phyloP scores from a whole-genome alignment of 35 echinoderm and acorn worm genomes.

The Chiridota heheva region DNA sequence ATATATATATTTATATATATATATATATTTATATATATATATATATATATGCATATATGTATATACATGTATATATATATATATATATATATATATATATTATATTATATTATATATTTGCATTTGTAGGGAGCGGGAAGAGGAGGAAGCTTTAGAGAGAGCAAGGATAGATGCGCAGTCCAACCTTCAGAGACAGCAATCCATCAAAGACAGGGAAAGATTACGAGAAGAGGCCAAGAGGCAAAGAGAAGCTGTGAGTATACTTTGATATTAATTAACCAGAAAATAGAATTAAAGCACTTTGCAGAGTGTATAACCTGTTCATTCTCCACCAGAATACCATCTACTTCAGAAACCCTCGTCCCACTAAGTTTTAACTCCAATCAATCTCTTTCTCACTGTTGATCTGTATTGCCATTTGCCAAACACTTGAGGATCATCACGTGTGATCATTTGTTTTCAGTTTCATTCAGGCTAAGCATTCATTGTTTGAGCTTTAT shows the following conservation, averaged over 20 bases:
- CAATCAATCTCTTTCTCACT: too few relatives aligned
- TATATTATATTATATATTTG: background rate
- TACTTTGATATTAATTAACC: background rate
- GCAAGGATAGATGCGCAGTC: constrained; percentile 71
- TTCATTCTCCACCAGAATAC: too few relatives aligned
- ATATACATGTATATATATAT: background rate
- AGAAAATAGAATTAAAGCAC: background rate
- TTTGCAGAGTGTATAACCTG: background rate
- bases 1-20: too few relatives aligned
- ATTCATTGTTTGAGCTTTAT: too few relatives aligned
- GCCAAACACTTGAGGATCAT: too few relatives aligned
- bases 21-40: too few relatives aligned
- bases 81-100: background rate
- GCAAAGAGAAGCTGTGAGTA: constrained; percentile 83
- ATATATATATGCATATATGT: too few relatives aligned
- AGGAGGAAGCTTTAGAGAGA: constrained; percentile 92
- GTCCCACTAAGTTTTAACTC: too few relatives aligned
- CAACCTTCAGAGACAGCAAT: constrained; percentile 78
- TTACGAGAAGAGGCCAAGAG: constrained; percentile 86
- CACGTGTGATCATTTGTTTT: too few relatives aligned
- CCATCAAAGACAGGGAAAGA: constrained; percentile 88
- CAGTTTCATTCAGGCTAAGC: too few relatives aligned
- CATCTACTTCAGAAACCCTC: background rate
- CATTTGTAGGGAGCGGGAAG: constrained; percentile 80
- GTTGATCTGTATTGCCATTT: too few relatives aligned